Base-by-base conservation (phyloP, 1,140 invertebrate species). In the Thalassaphorura encarpata region DNA sequence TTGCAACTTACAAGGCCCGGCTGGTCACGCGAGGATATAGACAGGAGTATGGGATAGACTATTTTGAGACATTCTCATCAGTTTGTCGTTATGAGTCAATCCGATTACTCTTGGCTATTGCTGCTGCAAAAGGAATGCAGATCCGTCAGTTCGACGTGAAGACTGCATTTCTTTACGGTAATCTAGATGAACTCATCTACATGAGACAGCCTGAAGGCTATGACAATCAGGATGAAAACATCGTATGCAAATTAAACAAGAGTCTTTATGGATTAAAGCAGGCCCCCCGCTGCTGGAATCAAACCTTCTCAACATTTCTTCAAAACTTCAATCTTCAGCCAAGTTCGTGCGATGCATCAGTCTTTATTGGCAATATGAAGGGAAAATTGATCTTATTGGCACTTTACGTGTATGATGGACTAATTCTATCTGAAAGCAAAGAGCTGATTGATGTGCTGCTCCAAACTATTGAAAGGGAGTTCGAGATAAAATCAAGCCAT, bases 391-490 rank as follows among this genome's bases (percentile, higher is more conserved):
- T 67, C 3, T 50, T 72, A 28, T 26, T 73, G 18, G 55, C 67
- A 6, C 29, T 72, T 1, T 73, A 71, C 61, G 69, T 75, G 2
- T 70, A 74, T 61, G 70, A 73, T 63, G 69, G 66, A 18, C 52
- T 74, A 26, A 60, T 73, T 19, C 36, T 41, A 2, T 21, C 45
- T 18, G 19, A 5, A 51, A 40, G 18, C 18, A 8, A 11, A 8
- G 46, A 56, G 13, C n/a, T 40, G 16, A 19, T 33, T 33, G 33
- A 51, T n/a, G 11, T 13, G 23, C 5, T 51, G 8, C 21, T 36
- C 26, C 5, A 36, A 36, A 51, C 19, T 58, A n/a, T n/a, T n/a
- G n/a, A n/a, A n/a, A n/a, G n/a, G n/a, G n/a, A n/a, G n/a, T n/a
- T n/a, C n/a, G n/a, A n/a, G n/a, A n/a, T n/a, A n/a, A n/a, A n/a